Base-by-base conservation (phyloP, 1,140 invertebrate genomes). In the Liolophura sinensis region DNA sequence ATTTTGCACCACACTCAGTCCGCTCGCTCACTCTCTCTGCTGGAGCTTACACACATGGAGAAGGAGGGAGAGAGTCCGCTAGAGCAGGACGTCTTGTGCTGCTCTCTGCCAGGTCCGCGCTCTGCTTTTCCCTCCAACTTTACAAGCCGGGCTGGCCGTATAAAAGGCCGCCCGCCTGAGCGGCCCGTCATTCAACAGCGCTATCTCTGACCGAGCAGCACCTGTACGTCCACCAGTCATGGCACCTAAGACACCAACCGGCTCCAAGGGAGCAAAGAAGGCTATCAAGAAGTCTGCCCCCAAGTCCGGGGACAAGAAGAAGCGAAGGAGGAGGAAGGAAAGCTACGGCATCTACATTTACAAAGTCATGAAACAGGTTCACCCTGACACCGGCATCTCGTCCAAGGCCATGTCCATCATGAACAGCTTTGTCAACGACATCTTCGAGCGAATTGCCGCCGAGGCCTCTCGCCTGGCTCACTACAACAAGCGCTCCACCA, bases 351-450 rank as follows among this genome's bases (percentile, higher is more conserved):
- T 90, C 62, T 92, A 91, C 81, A 86, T 90, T n/a, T 90, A 89
- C 82, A 91, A 91, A 74, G 85, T 92, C 18, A 74, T 92, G 74
- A 90, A 90, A 72, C 89, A 90, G 77, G 90, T 91, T 83, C 91
- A 91, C 78, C 89, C 89, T 1, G 87, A 89, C 74, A 90, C 88
- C 64, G 89, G 90, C 47, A 88, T 92, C 50, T 90, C 89, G 22
- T 73, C 71, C 71, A 82, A 82, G 60, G 80, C 80, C 51, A 83
- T 83, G 82, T 76, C 72, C 25, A 80, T 81, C 55, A 83, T 84
- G 82, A 82, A 84, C 73, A 78, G 78, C 47, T 84, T 85, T 69
- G 81, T 85, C 18, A 84, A 85, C 64, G 84, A 86, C 63, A 79
- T 86, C 64, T 85, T 86, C 66, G 84, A 86, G 68, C 67, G 83